Percentiles rank a stretch among this genome's conserved stretches.
Conservation (phyloP, 2,888 invertebrate genomes). For the Petrophora chlorosata region DNA sequence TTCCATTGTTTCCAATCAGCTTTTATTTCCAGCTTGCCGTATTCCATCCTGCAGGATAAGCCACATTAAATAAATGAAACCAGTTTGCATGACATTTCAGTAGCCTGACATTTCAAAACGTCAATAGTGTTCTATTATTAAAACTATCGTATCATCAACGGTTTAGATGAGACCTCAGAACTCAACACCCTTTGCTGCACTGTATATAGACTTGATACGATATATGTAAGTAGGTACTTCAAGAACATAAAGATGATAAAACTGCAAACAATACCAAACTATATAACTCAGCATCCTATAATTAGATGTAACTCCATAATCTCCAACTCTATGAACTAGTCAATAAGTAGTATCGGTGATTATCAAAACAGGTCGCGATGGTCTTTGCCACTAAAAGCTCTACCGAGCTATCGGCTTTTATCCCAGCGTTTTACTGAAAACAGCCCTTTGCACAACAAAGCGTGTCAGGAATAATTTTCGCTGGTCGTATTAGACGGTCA, state of each 20-base stretch:
- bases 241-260: too few relatives aligned
- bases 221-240: too few relatives aligned
- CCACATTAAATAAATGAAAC: not conserved
- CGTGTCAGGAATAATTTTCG: slow-evolving; percentile 37
- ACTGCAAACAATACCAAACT: too few relatives aligned
- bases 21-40: not conserved
- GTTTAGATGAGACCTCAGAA: too few relatives aligned
- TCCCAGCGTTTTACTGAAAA: slow-evolving; percentile 14
- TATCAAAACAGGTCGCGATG: not conserved
- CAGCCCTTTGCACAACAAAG: slow-evolving; percentile 33
- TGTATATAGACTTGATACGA: too few relatives aligned
- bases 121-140: not conserved
- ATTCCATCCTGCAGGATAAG: not conserved
- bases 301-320: too few relatives aligned
- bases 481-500: slow-evolving; percentile 22
- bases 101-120: slow-evolving; percentile 3
- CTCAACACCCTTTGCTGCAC: too few relatives aligned
- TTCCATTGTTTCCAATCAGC: slow-evolving; percentile 3
- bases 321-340: too few relatives aligned
- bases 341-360: too few relatives aligned
- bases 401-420: slow-evolving; percentile 13
- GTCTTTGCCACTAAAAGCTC: slow-evolving; percentile 8
- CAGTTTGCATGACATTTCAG: not conserved
- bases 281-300: too few relatives aligned
- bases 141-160: too few relatives aligned